Evolutionary conservation across 2,888 invertebrate genomes (phyloP).

Genomic region (Alcis repandata): DNA sequence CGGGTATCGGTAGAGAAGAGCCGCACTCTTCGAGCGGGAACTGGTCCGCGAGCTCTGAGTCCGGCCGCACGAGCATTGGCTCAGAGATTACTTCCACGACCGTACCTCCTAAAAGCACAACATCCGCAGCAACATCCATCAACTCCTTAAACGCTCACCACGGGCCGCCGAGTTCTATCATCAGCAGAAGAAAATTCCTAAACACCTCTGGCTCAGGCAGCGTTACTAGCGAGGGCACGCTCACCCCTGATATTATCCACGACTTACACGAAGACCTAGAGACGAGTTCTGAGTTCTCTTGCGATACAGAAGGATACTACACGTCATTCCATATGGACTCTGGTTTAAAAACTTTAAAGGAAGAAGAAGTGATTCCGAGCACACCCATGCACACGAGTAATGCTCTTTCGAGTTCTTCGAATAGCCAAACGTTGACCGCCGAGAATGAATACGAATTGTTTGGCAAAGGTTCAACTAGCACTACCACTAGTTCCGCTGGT

Average conservation of each 20-base stretch:
- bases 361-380: conserved; percentile 88
- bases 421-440: conserved; percentile 90
- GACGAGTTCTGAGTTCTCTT: conserved; percentile 96
- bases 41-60: conserved; percentile 97
- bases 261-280: conserved; percentile 94
- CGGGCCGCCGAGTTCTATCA: conserved; percentile 89
- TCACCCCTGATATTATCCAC: conserved; percentile 93
- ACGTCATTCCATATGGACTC: conserved; percentile 99
- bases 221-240: conserved; percentile 94
- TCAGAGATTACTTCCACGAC: conserved; percentile 92
- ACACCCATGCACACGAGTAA: conserved; percentile 91
- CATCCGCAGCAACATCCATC: conserved; percentile 89
- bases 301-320: conserved; percentile 99
- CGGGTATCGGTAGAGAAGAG: conserved; percentile 90
- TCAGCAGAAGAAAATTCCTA: conserved; percentile 89
- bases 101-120: conserved; percentile 90
- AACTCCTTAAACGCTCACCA: conserved; percentile 89
- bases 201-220: conserved; percentile 93
- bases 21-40: conserved; percentile 97
- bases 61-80: conserved; percentile 94
- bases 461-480: conserved; percentile 96
- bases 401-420: conserved; percentile 89
- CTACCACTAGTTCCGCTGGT: conserved; percentile 96
- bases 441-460: conserved; percentile 97
- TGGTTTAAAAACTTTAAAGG: conserved; percentile 94